These are phyloP conservation scores for Neopelma chrysocephalum DNA, from an alignment of 2,797 vertebrate species.

Conservation along the genomic window DNA sequence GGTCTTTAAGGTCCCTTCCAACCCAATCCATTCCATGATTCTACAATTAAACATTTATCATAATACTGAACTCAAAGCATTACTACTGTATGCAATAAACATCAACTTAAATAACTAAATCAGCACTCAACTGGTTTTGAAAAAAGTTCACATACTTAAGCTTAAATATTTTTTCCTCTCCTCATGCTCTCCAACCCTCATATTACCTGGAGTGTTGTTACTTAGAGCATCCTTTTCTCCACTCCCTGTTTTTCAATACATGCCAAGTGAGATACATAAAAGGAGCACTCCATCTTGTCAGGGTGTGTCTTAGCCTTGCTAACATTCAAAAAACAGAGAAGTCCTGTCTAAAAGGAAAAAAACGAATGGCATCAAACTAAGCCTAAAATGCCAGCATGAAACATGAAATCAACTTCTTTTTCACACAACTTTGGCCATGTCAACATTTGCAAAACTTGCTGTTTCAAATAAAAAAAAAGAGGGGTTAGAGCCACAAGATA, in stretches of 20 bases:
- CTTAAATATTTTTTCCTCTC: background rate
- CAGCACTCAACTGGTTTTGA: background rate
- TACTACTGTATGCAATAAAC: background rate
- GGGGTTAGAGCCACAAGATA: background rate
- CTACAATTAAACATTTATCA: background rate
- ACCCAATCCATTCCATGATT: background rate
- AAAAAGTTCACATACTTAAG: background rate
- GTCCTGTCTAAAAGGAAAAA: conserved; percentile 5
- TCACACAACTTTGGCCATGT: background rate
- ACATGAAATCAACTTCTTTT: background rate
- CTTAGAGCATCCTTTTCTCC: background rate
- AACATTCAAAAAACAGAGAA: background rate
- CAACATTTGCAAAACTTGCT: conserved; percentile 2
- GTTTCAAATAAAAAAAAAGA: conserved; percentile 7
- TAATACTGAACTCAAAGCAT: background rate
- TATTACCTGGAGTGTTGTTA: background rate
- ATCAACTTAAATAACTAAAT: background rate
- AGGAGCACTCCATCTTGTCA: background rate
- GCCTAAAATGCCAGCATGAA: conserved; percentile 43
- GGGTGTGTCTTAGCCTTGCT: background rate
- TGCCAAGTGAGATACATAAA: background rate
- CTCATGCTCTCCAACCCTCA: background rate
- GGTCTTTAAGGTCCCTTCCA: background rate
- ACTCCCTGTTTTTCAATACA: background rate
- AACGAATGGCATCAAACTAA: conserved; percentile 6